Conservation (phyloP, 2,113 vertebrate genomes). For the Eurypyga helias region DNA sequence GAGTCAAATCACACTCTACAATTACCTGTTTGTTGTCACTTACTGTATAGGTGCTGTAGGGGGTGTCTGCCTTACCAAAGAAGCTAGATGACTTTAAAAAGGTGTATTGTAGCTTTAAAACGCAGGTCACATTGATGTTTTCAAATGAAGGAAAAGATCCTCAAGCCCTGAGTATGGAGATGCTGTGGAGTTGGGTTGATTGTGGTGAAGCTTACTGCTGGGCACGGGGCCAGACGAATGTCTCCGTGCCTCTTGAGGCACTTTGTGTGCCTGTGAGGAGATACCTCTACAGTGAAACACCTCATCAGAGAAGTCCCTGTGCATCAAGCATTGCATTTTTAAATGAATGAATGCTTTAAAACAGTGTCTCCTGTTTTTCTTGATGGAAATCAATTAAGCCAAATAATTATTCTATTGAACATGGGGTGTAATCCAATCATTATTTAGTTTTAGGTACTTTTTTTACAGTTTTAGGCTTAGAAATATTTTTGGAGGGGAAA, state of each 20-base stretch:
- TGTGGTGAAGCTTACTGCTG: background rate
- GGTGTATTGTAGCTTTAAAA: background rate
- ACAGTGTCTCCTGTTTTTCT: background rate
- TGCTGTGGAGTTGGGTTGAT: background rate
- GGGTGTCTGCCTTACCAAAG: background rate
- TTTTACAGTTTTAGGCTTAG: background rate
- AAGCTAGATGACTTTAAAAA: background rate
- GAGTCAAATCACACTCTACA: background rate
- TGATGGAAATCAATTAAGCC: background rate
- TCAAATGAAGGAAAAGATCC: background rate
- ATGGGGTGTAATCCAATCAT: background rate
- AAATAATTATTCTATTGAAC: background rate
- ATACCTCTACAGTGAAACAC: background rate
- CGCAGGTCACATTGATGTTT: background rate
- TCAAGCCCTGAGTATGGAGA: background rate
- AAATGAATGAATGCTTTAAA: background rate
- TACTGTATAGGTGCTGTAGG: background rate
- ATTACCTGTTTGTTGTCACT: background rate
- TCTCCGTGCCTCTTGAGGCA: background rate
- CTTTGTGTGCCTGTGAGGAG: rapidly evolving
- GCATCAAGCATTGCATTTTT: background rate
- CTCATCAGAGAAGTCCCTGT: background rate
- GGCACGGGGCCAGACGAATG: background rate
- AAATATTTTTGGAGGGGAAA: background rate
- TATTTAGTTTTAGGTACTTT: background rate